A percentile compares a stretch with the other conserved stretches of the same genome.
Conservation (phyloP, 2,113 vertebrate genomes). For the Chloropsis hardwickii region DNA sequence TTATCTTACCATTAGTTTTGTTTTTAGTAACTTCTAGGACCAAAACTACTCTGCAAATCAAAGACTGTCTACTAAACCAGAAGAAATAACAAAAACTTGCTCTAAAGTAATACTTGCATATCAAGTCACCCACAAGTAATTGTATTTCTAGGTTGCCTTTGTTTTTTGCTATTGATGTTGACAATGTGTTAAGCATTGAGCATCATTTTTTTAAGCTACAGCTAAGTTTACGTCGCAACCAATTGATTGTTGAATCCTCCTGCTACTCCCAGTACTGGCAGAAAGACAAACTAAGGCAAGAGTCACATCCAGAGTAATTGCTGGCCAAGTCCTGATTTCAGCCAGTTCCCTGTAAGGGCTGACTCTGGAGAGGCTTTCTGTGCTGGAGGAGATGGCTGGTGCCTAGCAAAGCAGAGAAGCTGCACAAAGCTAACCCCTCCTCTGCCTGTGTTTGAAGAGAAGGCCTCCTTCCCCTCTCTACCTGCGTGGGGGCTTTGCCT, state of each 20-base stretch:
- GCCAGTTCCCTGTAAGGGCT: background rate
- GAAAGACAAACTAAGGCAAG: background rate
- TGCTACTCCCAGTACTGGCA: background rate
- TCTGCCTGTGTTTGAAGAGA: background rate
- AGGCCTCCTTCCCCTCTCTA: background rate
- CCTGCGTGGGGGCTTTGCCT: accelerated
- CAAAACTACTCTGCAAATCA: background rate
- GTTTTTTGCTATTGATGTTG: background rate
- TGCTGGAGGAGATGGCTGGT: background rate
- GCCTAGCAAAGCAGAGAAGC: background rate
- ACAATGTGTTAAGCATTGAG: background rate
- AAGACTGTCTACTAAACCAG: background rate
- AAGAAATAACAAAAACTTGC: background rate
- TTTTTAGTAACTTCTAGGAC: background rate
- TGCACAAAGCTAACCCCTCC: background rate
- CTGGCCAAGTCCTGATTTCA: background rate
- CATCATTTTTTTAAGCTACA: background rate
- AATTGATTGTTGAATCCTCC: background rate
- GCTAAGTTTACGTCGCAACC: background rate
- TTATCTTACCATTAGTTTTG: background rate
- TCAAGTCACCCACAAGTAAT: background rate
- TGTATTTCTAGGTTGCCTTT: background rate
- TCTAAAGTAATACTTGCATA: background rate
- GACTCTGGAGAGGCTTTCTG: background rate
- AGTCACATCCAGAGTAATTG: background rate